Base-by-base conservation (phyloP, 2,888 invertebrate genomes). In the Rosalia funebris region DNA sequence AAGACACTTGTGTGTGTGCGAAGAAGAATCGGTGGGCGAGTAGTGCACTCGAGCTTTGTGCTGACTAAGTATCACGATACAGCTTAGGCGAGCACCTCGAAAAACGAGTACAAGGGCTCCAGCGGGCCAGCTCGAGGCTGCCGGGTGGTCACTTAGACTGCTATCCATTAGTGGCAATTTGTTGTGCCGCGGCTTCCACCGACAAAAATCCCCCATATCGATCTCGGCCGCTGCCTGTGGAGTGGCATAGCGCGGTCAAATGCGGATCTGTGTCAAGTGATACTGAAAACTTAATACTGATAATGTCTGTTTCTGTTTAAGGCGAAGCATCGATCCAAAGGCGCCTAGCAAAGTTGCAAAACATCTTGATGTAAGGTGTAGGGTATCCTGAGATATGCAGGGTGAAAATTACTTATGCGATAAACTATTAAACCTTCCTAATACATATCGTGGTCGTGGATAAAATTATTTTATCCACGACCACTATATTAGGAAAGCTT, bases 101-200 rank as follows among this genome's bases (percentile, higher is more conserved):
- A 69, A 66, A 66, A 66, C 64, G 60, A 66, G 62, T 60, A 62
- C 57, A 47, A 56, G 57, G 53, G 42, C 58, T 57, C 59, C 48
- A 57, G 60, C 20, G 42, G 45, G 41, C 36, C 42, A 31, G 53
- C 47, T 53, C 17, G 44, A 39, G 48, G 36, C 48, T 48, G 37
- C 39, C 15, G 39, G 62, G 59, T 59, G 64, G 64, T 66, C 66
- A 68, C 62, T 68, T 54, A 57, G 53, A 45, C 62, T 61, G 57
- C 61, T 60, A 58, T 69, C 71, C 68, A 71, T 71, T 71, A 71
- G 71, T 65, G 65, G 68, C 71, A 69, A 71, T 71, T 71, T 71
- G 71, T 71, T 71, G 65, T 60, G 61, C 63, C 62, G 57, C 53
- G 57, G 58, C 57, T 56, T 52, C 57, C 54, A 36, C 44, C 54